phyloP scores from a whole-genome alignment of 2,888 invertebrate species.

The Lasioglossum vierecki region DNA sequence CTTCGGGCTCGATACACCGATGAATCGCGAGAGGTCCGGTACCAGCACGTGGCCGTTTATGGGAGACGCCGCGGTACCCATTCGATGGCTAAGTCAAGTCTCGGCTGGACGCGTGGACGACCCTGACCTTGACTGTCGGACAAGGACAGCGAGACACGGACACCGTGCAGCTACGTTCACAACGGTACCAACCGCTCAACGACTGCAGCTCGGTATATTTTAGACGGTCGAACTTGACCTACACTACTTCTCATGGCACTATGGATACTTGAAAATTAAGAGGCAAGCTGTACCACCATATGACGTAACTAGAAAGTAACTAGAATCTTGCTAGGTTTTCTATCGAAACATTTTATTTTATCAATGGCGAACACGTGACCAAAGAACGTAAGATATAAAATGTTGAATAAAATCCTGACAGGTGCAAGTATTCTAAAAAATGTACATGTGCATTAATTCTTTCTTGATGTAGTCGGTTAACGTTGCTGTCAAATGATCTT shows the following conservation, averaged over 20 bases:
- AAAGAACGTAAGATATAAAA: too few species aligned
- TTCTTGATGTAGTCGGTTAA: too few species aligned
- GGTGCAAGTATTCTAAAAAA: too few species aligned
- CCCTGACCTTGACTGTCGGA: slow-evolving; percentile 78
- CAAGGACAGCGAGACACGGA: slow-evolving; percentile 69
- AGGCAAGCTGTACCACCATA: too few species aligned
- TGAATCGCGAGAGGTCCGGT: slow-evolving; percentile 55
- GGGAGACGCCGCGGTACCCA: slow-evolving; percentile 70
- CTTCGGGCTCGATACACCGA: slow-evolving; percentile 22
- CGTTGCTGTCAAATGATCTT: too few species aligned
- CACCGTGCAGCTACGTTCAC: slow-evolving; percentile 60
- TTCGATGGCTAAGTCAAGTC: slow-evolving; percentile 62
- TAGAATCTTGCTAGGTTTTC: too few species aligned
- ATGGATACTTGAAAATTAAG: too few species aligned
- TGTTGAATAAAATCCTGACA: too few species aligned
- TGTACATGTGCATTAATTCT: too few species aligned
- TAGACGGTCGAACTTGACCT: slow-evolving; percentile 9
- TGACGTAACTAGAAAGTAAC: too few species aligned
- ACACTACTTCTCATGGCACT: not conserved
- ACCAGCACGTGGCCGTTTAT: slow-evolving; percentile 76
- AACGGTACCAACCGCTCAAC: slow-evolving; percentile 26
- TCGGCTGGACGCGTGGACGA: slow-evolving; percentile 69
- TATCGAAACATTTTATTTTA: too few species aligned
- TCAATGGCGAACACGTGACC: too few species aligned
- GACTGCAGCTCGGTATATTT: slow-evolving; percentile 1